These are phyloP conservation scores for Ochropleura plecta DNA, from an alignment of 2,888 invertebrate genomes.

Conservation along the genomic window DNA sequence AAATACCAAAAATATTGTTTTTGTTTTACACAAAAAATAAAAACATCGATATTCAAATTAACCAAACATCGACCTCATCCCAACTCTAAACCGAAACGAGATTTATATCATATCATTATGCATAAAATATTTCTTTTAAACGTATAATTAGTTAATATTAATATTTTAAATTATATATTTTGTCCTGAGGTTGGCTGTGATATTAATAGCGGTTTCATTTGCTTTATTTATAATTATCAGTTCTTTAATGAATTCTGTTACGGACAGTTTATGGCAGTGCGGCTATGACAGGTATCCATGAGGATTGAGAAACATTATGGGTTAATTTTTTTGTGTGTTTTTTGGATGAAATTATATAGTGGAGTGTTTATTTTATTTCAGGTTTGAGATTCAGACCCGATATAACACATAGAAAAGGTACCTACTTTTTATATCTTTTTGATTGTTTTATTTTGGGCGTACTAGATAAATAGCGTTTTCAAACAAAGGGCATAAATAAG, in stretches of 20 bases:
- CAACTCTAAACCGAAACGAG: conserved; percentile 82
- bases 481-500: background rate
- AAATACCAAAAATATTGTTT: background rate
- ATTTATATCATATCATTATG: conserved; percentile 90
- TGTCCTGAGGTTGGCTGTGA: conserved; percentile 73
- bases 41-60: conserved; percentile 43
- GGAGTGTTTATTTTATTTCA: conserved; percentile 27
- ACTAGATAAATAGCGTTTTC: background rate
- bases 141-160: conserved; percentile 90
- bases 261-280: conserved; percentile 40
- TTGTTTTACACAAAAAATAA: background rate
- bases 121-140: conserved; percentile 90
- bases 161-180: conserved; percentile 88
- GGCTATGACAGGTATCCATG: conserved; percentile 39
- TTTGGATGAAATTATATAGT: conserved; percentile 14
- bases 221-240: conserved; percentile 71
- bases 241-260: conserved; percentile 69
- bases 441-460: background rate
- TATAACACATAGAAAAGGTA: background rate
- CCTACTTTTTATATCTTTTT: background rate
- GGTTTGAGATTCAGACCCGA: conserved; percentile 14
- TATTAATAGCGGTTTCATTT: conserved; percentile 74
- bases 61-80: conserved; percentile 59
- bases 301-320: conserved; percentile 52
- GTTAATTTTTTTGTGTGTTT: conserved; percentile 27